A percentile compares a stretch with the other conserved stretches of the same genome.
Evolutionary conservation across 2,888 invertebrate species (phyloP).

Genomic region (Hedychridium roseum): DNA sequence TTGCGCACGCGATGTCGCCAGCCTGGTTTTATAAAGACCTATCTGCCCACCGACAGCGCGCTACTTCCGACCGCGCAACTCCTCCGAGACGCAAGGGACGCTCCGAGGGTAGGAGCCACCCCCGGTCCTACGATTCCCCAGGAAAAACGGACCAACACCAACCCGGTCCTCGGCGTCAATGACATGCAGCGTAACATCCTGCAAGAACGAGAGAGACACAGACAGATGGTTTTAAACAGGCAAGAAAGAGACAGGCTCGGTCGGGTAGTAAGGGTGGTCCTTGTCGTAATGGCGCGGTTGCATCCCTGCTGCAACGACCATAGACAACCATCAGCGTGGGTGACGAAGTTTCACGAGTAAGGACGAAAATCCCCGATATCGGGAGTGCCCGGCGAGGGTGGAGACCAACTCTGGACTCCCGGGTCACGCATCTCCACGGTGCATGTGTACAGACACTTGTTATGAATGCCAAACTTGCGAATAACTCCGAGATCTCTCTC

Average conservation of each 20-base stretch:
- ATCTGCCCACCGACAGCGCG: too few species aligned
- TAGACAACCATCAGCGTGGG: conserved; percentile 10
- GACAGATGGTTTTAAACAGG: too few species aligned
- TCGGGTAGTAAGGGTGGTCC: too few species aligned
- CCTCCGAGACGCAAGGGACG: background rate
- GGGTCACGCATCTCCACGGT: conserved; percentile 17
- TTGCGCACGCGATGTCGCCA: conserved; percentile 37
- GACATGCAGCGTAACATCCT: too few species aligned
- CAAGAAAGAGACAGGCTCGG: too few species aligned
- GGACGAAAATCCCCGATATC: conserved; percentile 15
- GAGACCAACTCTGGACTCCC: conserved; percentile 12
- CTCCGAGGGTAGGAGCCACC: background rate
- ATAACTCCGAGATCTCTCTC: too few species aligned
- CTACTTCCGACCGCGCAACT: background rate
- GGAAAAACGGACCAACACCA: conserved; percentile 21
- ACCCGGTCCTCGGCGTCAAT: too few species aligned
- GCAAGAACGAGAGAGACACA: too few species aligned
- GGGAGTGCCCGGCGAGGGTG: conserved; percentile 8
- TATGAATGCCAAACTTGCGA: too few species aligned
- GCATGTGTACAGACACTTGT: conserved; percentile 16
- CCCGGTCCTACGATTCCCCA: conserved; percentile 11
- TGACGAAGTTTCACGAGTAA: conserved; percentile 19
- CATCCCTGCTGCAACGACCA: conserved; percentile 10
- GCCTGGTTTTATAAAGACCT: too few species aligned
- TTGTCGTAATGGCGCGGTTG: too few species aligned